These are phyloP conservation scores for Melinopterus prodromus DNA, from an alignment of 2,888 invertebrate species.

Conservation along the genomic window DNA sequence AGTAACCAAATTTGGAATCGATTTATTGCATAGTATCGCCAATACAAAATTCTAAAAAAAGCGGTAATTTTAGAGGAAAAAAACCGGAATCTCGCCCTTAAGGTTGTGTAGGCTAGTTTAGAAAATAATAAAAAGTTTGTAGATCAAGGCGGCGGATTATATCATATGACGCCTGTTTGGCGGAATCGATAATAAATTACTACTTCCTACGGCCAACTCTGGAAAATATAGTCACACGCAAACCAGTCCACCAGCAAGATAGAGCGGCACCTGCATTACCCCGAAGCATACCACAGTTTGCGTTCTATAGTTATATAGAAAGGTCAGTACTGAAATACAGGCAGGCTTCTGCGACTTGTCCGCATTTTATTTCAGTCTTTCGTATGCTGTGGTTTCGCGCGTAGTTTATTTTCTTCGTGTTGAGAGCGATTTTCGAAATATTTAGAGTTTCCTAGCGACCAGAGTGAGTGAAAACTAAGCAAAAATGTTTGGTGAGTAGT, in stretches of 20 bases:
- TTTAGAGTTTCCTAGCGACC: neutral
- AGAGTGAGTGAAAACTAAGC: neutral
- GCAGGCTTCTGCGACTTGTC: neutral
- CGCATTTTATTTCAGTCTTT: neutral
- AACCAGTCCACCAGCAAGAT: constrained; percentile 26
- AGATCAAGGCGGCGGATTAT: neutral
- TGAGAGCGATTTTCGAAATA: neutral
- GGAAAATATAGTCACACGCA: constrained; percentile 30
- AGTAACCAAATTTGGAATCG: no score
- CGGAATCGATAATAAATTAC: constrained; percentile 33
- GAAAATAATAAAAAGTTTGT: no score
- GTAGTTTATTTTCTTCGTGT: neutral
- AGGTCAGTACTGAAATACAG: constrained; percentile 30
- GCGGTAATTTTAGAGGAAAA: no score
- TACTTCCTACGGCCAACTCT: neutral
- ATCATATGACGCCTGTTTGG: constrained; percentile 35
- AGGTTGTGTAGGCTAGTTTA: no score
- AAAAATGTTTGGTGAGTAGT: neutral
- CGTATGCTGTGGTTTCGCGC: neutral
- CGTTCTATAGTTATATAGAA: constrained; percentile 20
- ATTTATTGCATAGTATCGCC: no score
- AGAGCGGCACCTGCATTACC: constrained; percentile 28
- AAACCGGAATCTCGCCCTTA: no score
- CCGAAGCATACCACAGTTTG: neutral
- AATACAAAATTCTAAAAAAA: no score